Evolutionary conservation across 2,797 vertebrate genomes (phyloP).

Genomic region (Numenius phaeopus): DNA sequence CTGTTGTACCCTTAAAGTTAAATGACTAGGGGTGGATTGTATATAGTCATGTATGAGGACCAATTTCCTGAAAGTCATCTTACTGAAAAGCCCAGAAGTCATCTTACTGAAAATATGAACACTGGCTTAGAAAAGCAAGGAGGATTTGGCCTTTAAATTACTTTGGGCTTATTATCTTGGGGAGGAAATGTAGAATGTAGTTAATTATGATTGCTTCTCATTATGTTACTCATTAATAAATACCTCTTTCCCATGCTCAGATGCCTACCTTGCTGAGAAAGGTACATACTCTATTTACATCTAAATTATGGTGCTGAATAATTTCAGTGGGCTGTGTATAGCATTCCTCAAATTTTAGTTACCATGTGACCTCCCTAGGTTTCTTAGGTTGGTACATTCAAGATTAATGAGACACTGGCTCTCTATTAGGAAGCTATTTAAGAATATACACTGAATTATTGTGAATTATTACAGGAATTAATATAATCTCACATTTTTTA

Average conservation of each 20-base stretch:
- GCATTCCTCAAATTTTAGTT: constrained; percentile 49
- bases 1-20: neutral
- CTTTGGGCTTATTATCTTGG: neutral
- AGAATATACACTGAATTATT: constrained; percentile 71
- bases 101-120: neutral
- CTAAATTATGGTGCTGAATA: neutral
- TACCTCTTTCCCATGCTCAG: neutral
- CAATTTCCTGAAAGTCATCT: neutral
- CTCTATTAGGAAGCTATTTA: constrained; percentile 53
- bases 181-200: neutral
- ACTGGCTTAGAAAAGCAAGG: neutral
- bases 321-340: neutral
- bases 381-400: constrained; percentile 56
- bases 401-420: constrained; percentile 66
- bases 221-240: neutral
- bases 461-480: constrained; percentile 70
- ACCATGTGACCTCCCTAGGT: constrained; percentile 30
- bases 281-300: neutral
- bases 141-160: neutral
- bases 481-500: constrained; percentile 56
- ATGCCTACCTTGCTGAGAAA: neutral
- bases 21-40: neutral
- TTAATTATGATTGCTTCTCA: neutral
- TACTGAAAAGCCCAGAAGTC: neutral
- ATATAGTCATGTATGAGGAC: neutral